These are phyloP conservation scores for Lepisosteus oculatus DNA, from an alignment of 2,113 vertebrate species.

Conservation along the genomic window DNA sequence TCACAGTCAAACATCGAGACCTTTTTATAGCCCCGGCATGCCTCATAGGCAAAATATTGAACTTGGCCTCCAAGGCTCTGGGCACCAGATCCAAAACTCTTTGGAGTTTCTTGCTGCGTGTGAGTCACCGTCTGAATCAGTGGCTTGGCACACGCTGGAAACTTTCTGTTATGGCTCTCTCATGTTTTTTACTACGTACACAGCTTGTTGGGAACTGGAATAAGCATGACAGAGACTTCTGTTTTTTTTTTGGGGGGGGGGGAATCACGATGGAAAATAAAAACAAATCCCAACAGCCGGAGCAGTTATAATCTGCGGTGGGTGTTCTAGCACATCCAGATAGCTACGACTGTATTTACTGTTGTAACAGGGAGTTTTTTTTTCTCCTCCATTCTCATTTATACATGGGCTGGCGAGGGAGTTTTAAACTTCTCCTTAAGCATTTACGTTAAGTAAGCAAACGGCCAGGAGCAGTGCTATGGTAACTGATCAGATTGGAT, in stretches of 20 bases:
- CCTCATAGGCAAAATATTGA: slow-evolving; percentile 82
- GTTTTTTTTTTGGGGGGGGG: neutral
- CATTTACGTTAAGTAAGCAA: too few relatives aligned
- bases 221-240: neutral
- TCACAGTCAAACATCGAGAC: slow-evolving; percentile 76
- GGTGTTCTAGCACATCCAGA: too few relatives aligned
- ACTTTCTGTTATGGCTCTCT: neutral
- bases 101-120: slow-evolving; percentile 46
- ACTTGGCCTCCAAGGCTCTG: slow-evolving; percentile 66
- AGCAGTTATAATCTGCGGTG: too few relatives aligned
- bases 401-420: too few relatives aligned
- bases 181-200: neutral
- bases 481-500: too few relatives aligned
- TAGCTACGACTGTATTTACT: too few relatives aligned
- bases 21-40: slow-evolving; percentile 82
- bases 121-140: slow-evolving; percentile 74
- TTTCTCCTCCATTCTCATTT: too few relatives aligned
- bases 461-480: too few relatives aligned
- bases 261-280: neutral
- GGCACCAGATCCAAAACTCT: slow-evolving; percentile 51
- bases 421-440: too few relatives aligned
- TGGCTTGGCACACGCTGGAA: slow-evolving; percentile 51
- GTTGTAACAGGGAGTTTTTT: too few relatives aligned
- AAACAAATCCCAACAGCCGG: neutral
- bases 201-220: slow-evolving; percentile 1